Percentiles rank a stretch among this genome's conserved stretches.
phyloP scores from a whole-genome alignment of 2,113 vertebrate genomes.

The Sula dactylatra region DNA sequence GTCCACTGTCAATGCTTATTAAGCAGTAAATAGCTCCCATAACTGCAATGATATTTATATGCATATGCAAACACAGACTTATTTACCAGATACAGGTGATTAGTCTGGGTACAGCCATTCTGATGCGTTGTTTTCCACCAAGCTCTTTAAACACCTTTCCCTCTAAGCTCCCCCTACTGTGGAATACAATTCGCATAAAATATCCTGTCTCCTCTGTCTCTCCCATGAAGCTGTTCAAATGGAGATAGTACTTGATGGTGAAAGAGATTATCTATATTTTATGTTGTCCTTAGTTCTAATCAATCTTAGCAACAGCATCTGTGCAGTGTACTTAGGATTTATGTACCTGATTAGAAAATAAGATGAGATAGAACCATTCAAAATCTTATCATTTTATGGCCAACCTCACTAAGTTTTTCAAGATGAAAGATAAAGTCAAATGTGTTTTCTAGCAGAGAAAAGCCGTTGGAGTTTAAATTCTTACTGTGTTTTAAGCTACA shows the following conservation, averaged over 20 bases:
- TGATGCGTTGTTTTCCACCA: background rate
- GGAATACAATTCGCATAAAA: background rate
- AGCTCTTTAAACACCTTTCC: background rate
- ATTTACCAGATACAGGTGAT: background rate
- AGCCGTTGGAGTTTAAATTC: background rate
- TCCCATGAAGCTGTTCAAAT: background rate
- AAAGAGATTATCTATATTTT: background rate
- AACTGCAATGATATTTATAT: background rate
- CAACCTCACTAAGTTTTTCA: background rate
- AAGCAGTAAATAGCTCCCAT: background rate
- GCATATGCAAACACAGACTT: background rate
- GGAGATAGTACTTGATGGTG: background rate
- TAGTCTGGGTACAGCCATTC: background rate
- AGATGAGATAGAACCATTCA: background rate
- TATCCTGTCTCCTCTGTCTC: background rate
- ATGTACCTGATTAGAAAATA: background rate
- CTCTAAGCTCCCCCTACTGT: background rate
- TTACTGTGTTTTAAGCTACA: background rate
- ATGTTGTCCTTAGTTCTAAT: background rate
- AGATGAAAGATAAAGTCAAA: background rate
- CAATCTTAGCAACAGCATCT: background rate
- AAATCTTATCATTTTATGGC: background rate
- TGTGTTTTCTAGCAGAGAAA: background rate
- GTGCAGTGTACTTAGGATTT: background rate
- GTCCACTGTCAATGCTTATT: background rate